Percentiles rank a stretch among this genome's conserved stretches.
Evolutionary conservation across 2,113 vertebrate species (phyloP).

Genomic region (Panthera tigris): DNA sequence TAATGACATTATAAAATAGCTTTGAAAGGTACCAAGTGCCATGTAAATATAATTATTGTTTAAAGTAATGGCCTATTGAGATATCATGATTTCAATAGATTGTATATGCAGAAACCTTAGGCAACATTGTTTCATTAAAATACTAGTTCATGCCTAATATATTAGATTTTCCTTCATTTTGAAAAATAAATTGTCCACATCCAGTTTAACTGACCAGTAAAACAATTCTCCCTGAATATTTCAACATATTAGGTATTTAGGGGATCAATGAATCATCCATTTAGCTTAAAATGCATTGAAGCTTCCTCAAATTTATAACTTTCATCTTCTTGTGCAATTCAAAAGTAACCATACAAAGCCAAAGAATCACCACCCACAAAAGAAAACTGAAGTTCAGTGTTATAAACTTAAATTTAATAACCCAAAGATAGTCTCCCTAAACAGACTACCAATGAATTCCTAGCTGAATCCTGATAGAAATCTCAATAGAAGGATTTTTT

Average conservation of each 20-base stretch:
- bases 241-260: background rate
- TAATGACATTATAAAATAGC: background rate
- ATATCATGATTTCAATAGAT: background rate
- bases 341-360: background rate
- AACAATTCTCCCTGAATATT: background rate
- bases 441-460: background rate
- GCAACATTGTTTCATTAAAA: background rate
- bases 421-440: slow-evolving; percentile 44
- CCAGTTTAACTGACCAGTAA: background rate
- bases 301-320: background rate
- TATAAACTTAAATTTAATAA: slow-evolving; percentile 23
- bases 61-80: background rate
- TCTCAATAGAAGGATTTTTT: background rate
- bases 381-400: background rate
- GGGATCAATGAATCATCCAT: background rate
- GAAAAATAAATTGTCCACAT: background rate
- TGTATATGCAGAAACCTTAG: background rate
- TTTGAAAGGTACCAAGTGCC: background rate
- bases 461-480: slow-evolving; percentile 47
- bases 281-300: background rate
- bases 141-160: background rate
- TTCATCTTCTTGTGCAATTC: background rate
- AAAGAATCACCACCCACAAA: background rate
- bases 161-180: slow-evolving; percentile 12
- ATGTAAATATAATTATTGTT: background rate